Evolutionary conservation across 2,113 vertebrate genomes (phyloP).

Genomic region (Polypterus senegalus): DNA sequence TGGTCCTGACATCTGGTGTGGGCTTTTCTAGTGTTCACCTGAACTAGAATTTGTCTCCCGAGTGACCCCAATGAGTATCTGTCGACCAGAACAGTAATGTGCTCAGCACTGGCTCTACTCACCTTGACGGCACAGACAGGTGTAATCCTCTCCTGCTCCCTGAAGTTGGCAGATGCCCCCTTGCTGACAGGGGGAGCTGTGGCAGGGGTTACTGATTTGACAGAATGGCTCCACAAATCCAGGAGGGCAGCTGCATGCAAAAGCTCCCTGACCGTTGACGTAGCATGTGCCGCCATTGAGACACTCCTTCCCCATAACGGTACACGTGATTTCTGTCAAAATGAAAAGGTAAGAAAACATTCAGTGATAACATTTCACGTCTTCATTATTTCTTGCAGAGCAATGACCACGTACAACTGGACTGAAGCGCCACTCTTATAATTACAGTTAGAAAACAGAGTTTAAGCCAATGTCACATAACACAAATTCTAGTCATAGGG

Average conservation of each 20-base stretch:
- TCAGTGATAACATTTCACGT: background rate
- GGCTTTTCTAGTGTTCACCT: no score
- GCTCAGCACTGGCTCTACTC: background rate
- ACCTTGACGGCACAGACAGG: background rate
- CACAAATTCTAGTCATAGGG: no score
- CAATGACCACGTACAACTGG: no score
- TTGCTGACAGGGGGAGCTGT: background rate
- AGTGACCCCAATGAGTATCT: no score
- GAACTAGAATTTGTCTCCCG: no score
- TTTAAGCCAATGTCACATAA: no score
- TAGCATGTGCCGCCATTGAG: conserved; percentile 1
- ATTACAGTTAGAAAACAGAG: no score
- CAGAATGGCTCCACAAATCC: background rate
- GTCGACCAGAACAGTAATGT: no score
- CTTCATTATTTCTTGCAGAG: no score
- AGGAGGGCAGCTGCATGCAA: background rate
- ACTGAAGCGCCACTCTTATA: no score
- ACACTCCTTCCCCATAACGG: background rate
- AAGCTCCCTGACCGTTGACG: background rate
- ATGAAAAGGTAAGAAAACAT: background rate
- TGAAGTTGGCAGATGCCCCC: background rate
- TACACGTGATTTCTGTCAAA: background rate
- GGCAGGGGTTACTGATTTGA: background rate
- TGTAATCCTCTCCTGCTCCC: background rate
- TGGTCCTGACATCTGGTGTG: no score